Percentiles rank a stretch among this genome's conserved stretches.
phyloP scores from a whole-genome alignment of 2,797 vertebrate genomes.

The Anomalospiza imberbis region DNA sequence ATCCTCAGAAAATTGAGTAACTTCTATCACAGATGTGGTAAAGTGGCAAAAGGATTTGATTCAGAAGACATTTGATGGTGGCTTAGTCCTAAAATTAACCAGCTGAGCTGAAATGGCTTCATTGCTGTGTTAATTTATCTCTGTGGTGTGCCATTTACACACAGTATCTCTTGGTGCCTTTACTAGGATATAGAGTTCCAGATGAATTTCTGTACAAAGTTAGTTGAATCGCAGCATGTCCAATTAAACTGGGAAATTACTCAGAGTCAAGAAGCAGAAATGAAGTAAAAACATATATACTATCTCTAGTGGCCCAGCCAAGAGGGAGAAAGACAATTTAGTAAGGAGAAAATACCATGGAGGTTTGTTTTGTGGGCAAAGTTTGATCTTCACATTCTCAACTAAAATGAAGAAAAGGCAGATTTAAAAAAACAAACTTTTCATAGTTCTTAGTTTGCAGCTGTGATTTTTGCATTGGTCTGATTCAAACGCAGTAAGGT shows the following conservation, averaged over 20 bases:
- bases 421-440: not conserved
- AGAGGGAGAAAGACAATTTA: not conserved
- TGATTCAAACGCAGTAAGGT: not conserved
- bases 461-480: not conserved
- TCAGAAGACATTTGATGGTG: not conserved
- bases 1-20: not conserved
- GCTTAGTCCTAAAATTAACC: not conserved
- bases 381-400: not conserved
- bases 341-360: not conserved
- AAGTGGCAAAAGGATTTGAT: not conserved
- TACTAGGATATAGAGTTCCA: not conserved
- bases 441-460: not conserved
- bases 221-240: not conserved
- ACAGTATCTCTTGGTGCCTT: not conserved
- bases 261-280: not conserved
- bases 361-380: not conserved
- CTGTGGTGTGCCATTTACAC: not conserved
- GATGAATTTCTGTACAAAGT: not conserved
- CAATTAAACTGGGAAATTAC: not conserved
- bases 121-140: not conserved
- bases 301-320: not conserved
- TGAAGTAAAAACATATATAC: rapidly evolving
- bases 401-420: not conserved
- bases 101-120: not conserved
- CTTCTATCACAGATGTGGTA: not conserved